phyloP scores from a whole-genome alignment of 2,113 vertebrate species.

The Pholis gunnellus region DNA sequence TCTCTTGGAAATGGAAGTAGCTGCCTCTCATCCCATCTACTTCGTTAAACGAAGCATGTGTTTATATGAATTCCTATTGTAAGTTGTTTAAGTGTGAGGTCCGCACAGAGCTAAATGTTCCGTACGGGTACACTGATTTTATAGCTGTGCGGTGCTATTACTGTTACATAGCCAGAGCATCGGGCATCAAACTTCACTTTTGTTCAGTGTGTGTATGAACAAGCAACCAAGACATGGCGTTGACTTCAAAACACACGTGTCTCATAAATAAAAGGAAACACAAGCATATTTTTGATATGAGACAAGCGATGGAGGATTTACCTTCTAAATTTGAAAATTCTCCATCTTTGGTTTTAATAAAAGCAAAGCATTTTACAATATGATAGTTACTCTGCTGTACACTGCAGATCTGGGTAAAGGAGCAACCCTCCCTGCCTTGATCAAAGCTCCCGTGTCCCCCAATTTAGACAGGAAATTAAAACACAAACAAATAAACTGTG shows the following conservation, averaged over 20 bases:
- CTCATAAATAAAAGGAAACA: conserved; percentile 5
- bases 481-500: conserved; percentile 74
- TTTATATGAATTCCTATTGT: conserved; percentile 64
- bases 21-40: conserved; percentile 69
- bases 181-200: conserved; percentile 4
- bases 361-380: conserved; percentile 20
- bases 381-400: conserved; percentile 40
- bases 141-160: conserved; percentile 46
- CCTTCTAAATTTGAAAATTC: neutral
- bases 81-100: conserved; percentile 62
- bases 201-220: conserved; percentile 9
- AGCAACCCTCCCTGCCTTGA: conserved; percentile 36
- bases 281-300: neutral
- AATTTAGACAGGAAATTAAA: conserved; percentile 72
- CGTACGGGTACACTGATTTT: conserved; percentile 51
- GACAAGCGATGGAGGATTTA: neutral
- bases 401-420: conserved; percentile 34
- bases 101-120: conserved; percentile 38
- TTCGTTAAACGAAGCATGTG: conserved; percentile 64
- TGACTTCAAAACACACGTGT: conserved; percentile 2
- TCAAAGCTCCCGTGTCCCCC: conserved; percentile 55
- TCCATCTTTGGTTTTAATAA: neutral
- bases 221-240: neutral
- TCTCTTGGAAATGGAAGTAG: conserved; percentile 78
- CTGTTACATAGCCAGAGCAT: conserved; percentile 2